These are phyloP conservation scores for Arctopsyche grandis DNA, from an alignment of 1,140 invertebrate species.

Conservation along the genomic window DNA sequence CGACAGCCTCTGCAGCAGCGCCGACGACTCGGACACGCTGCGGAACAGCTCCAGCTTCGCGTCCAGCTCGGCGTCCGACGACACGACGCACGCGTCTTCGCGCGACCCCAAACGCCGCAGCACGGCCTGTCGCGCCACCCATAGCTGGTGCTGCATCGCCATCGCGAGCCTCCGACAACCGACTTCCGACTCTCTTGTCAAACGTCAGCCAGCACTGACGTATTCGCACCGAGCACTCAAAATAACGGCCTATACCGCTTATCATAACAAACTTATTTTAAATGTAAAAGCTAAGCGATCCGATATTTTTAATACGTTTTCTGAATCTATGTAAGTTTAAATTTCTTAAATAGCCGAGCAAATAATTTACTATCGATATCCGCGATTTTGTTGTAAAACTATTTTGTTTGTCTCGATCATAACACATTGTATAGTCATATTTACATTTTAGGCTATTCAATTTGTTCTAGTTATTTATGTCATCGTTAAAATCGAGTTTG, in stretches of 20 bases:
- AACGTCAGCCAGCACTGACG: background rate
- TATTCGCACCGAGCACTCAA: background rate
- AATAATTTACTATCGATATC: too few relatives aligned
- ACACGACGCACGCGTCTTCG: conserved; percentile 96
- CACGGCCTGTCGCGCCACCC: conserved; percentile 97
- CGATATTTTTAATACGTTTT: too few relatives aligned
- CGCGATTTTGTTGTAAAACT: too few relatives aligned
- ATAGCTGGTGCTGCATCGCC: conserved; percentile 94
- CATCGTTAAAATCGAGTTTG: too few relatives aligned
- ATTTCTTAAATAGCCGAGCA: too few relatives aligned
- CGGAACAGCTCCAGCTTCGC: conserved; percentile 96
- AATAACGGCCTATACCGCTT: background rate
- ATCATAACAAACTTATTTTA: background rate
- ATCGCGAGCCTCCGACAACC: background rate
- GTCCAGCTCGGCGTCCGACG: conserved; percentile 96
- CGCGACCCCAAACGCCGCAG: conserved; percentile 95
- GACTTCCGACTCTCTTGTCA: background rate
- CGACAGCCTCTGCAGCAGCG: conserved; percentile 88
- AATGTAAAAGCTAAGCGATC: too few relatives aligned
- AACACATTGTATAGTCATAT: too few relatives aligned
- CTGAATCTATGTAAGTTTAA: too few relatives aligned
- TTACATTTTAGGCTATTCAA: too few relatives aligned
- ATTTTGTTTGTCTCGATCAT: too few relatives aligned
- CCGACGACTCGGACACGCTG: conserved; percentile 93
- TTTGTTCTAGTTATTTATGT: too few relatives aligned